Percentiles rank a stretch among this genome's conserved stretches.
These are phyloP conservation scores for Cirrhinus molitorella DNA, from an alignment of 2,797 vertebrate genomes.

Conservation along the genomic window DNA sequence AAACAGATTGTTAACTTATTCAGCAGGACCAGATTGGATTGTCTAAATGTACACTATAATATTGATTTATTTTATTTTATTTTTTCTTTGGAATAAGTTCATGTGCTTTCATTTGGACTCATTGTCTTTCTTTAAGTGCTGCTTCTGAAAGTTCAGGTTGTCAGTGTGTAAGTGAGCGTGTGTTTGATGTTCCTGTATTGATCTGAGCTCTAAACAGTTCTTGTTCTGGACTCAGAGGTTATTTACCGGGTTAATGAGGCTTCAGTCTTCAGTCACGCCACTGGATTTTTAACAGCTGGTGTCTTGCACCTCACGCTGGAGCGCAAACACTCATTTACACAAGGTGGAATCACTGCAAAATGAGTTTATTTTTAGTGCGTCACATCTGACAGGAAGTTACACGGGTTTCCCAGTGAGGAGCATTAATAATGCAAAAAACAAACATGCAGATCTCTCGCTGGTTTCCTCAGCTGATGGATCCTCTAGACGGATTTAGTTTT, in stretches of 20 bases:
- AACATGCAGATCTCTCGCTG: not conserved
- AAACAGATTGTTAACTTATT: not conserved
- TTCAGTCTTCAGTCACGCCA: not conserved
- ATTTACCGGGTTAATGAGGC: constrained; percentile 37
- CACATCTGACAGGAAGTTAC: constrained; percentile 35
- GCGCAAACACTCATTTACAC: constrained; percentile 15
- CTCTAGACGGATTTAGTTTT: not conserved
- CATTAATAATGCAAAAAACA: constrained; percentile 24
- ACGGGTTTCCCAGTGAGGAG: constrained; percentile 18
- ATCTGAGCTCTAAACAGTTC: not conserved
- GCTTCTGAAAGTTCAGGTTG: not conserved
- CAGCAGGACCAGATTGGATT: not conserved
- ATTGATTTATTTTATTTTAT: not conserved
- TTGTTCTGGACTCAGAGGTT: constrained; percentile 32
- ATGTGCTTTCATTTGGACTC: not conserved
- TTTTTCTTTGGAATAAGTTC: not conserved
- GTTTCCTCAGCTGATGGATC: not conserved
- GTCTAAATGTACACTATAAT: not conserved
- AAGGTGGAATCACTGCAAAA: not conserved
- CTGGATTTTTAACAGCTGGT: constrained; percentile 19
- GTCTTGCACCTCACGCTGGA: not conserved
- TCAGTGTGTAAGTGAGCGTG: not conserved
- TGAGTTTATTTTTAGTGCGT: constrained; percentile 1
- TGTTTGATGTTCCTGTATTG: constrained; percentile 30
- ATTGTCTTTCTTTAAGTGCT: constrained; percentile 6